Evolutionary conservation across 2,797 vertebrate genomes (phyloP).

Genomic region (Sternarchorhynchus goeldii): DNA sequence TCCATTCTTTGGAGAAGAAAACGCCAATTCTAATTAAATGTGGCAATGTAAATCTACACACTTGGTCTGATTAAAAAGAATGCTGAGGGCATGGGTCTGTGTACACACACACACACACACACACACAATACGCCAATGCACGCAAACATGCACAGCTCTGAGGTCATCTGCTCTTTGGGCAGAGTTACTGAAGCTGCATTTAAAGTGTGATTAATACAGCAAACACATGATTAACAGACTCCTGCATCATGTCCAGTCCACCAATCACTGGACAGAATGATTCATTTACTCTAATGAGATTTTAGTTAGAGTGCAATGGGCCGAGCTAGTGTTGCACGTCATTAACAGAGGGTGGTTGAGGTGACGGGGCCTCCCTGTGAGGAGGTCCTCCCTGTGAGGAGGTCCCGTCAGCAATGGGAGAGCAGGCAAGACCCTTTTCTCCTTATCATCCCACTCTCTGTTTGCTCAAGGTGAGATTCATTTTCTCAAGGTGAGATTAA

Average conservation of each 20-base stretch:
- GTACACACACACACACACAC: background rate
- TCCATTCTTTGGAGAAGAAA: slow-evolving; percentile 24
- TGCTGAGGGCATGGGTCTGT: slow-evolving; percentile 10
- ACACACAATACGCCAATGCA: background rate
- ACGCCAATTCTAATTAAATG: slow-evolving; percentile 32
- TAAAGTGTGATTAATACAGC: slow-evolving; percentile 3
- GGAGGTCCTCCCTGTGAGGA: no score
- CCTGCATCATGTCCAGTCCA: slow-evolving; percentile 1
- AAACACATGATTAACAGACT: no score
- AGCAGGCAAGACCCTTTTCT: slow-evolving; percentile 1
- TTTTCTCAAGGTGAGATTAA: slow-evolving; percentile 60
- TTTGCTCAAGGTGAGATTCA: slow-evolving; percentile 69
- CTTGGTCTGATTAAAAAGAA: slow-evolving; percentile 33
- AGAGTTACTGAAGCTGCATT: background rate
- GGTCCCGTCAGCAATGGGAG: background rate
- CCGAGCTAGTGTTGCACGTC: no score
- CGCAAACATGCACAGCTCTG: background rate
- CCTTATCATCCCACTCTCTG: slow-evolving; percentile 63
- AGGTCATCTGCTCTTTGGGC: background rate
- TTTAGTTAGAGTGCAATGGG: no score
- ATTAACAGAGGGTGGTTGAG: no score
- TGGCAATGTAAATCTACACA: slow-evolving; percentile 35
- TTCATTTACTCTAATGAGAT: background rate
- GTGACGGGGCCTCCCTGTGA: no score
- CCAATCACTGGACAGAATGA: slow-evolving; percentile 1